phyloP scores from a whole-genome alignment of 2,797 vertebrate species.

The Eutrigla gurnardus region DNA sequence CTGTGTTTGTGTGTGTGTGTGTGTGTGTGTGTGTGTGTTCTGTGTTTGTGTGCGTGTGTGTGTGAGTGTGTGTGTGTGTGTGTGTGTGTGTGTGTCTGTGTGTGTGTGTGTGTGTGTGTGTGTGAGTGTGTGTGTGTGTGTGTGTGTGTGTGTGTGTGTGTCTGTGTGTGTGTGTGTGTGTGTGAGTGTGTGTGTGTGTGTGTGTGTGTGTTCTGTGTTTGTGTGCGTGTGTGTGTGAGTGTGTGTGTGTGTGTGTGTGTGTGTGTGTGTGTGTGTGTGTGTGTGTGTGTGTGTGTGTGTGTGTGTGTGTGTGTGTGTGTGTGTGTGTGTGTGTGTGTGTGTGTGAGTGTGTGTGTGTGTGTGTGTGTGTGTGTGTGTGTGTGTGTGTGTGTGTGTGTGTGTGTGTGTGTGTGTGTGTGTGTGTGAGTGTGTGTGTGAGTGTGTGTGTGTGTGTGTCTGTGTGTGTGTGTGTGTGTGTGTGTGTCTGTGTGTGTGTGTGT shows the following conservation, averaged over 20 bases:
- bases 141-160: no score
- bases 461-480: constrained; percentile 4
- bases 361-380: constrained; percentile 30
- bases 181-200: no score
- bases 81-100: no score
- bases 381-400: constrained; percentile 8
- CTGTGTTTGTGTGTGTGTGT: constrained; percentile 30
- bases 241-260: constrained; percentile 12
- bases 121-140: no score
- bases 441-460: constrained; percentile 13
- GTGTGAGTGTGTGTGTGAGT: constrained; percentile 30
- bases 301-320: constrained; percentile 23
- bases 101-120: no score
- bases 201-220: constrained; percentile 12
- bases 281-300: constrained; percentile 20
- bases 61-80: not conserved
- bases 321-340: constrained; percentile 11
- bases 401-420: constrained; percentile 17
- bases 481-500: constrained; percentile 2
- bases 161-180: no score
- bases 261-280: constrained; percentile 32
- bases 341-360: constrained; percentile 20
- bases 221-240: constrained; percentile 31
- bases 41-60: constrained; percentile 13
- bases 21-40: constrained; percentile 15